Evolutionary conservation across 2,797 vertebrate genomes (phyloP).

Genomic region (Phrynocephalus vlangalii): DNA sequence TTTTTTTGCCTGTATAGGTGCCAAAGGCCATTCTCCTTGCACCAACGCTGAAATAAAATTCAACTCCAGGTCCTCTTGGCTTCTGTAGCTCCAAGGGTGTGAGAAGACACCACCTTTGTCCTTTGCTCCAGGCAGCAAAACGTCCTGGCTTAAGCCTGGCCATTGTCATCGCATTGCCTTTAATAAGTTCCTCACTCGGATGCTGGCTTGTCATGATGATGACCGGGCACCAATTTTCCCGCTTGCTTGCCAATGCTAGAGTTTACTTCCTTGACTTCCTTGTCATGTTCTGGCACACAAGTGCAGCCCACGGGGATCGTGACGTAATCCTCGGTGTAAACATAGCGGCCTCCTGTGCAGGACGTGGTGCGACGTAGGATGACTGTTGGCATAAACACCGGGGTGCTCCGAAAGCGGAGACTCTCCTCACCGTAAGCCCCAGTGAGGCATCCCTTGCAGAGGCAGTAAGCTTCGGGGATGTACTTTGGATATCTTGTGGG

Average conservation of each 20-base stretch:
- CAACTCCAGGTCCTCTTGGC: not conserved
- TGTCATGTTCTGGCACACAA: constrained; percentile 83
- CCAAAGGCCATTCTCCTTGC: not conserved
- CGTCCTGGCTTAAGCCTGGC: not conserved
- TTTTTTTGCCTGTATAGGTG: not conserved
- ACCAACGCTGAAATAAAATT: not conserved
- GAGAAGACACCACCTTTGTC: not conserved
- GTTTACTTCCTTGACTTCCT: constrained; percentile 66
- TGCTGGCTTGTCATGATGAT: constrained; percentile 68
- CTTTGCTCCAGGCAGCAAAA: not conserved
- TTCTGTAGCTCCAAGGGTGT: not conserved
- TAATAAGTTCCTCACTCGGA: constrained; percentile 60
- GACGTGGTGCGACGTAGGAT: constrained; percentile 85
- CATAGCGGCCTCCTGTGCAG: constrained; percentile 85
- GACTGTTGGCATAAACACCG: constrained; percentile 88
- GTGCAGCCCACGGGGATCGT: constrained; percentile 93
- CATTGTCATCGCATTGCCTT: accelerated
- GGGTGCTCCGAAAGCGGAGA: constrained; percentile 85
- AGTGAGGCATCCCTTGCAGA: constrained; percentile 90
- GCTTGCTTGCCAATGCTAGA: constrained; percentile 78
- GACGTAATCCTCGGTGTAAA: constrained; percentile 89
- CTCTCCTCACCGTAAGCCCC: constrained; percentile 84
- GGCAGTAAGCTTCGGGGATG: constrained; percentile 93
- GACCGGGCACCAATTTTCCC: constrained; percentile 71
- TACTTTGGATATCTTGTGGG: constrained; percentile 87